These are phyloP conservation scores for Bombyx mandarina DNA, from an alignment of 1,140 invertebrate genomes.

Conservation along the genomic window DNA sequence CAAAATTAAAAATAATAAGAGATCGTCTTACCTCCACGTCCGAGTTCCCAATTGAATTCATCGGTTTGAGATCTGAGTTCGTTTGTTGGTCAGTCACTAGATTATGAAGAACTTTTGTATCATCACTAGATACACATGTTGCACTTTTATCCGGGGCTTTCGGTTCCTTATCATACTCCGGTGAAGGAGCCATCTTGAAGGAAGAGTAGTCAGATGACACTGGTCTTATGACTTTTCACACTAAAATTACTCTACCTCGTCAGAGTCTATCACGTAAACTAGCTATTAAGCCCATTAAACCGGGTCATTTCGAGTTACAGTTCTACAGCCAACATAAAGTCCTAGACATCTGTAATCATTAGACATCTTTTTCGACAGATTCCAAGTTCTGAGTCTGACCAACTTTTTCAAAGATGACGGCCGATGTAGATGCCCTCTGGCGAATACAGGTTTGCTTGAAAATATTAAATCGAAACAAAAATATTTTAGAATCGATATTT, in stretches of 20 bases:
- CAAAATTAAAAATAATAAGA: constrained; percentile 31
- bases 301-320: constrained; percentile 37
- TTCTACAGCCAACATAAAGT: constrained; percentile 48
- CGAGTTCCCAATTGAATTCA: constrained; percentile 27
- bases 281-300: constrained; percentile 48
- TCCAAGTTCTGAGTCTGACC: constrained; percentile 21
- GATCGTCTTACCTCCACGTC: constrained; percentile 57
- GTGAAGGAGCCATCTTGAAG: constrained; percentile 79
- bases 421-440: constrained; percentile 41
- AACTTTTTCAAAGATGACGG: constrained; percentile 58
- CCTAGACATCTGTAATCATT: constrained; percentile 47
- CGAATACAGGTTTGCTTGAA: constrained; percentile 4
- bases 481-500: no score
- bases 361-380: constrained; percentile 62
- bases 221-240: constrained; percentile 69
- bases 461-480: constrained; percentile 1
- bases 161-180: constrained; percentile 78
- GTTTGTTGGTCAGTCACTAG: constrained; percentile 46
- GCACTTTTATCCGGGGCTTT: constrained; percentile 77
- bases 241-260: constrained; percentile 48
- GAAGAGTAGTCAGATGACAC: constrained; percentile 71
- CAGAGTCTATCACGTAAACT: constrained; percentile 33
- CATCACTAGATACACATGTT: constrained; percentile 53
- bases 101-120: constrained; percentile 48
- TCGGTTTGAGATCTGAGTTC: constrained; percentile 45